Evolutionary conservation across 1,140 invertebrate species (phyloP).

Genomic region (Papilio machaon): DNA sequence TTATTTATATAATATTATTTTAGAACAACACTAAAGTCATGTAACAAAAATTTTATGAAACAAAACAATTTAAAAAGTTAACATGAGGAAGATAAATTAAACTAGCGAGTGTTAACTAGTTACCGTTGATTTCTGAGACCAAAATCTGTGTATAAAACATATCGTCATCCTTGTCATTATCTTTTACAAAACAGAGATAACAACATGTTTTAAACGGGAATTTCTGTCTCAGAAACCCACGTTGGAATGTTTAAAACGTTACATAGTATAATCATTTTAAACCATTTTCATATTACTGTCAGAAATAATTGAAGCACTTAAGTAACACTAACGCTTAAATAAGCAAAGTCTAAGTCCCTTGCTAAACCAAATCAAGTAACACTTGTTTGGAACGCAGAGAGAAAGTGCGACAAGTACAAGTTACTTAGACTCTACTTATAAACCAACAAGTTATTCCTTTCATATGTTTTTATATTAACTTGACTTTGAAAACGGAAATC

Average conservation of each 20-base stretch:
- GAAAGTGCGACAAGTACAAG: conserved; percentile 29
- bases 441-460: conserved; percentile 26
- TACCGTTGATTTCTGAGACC: no score
- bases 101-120: not conserved
- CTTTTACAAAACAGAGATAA: no score
- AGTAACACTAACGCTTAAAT: not conserved
- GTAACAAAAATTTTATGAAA: no score
- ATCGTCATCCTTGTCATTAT: no score
- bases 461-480: conserved; percentile 21
- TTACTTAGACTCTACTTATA: conserved; percentile 20
- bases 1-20: not conserved
- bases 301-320: not conserved
- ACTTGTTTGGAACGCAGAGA: conserved; percentile 22
- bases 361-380: not conserved
- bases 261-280: not conserved
- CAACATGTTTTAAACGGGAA: no score
- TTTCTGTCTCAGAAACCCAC: no score
- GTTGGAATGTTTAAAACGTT: not conserved
- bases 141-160: no score
- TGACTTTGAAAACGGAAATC: conserved; percentile 20
- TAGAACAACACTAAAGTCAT: not conserved
- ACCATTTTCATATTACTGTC: not conserved
- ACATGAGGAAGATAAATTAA: not conserved
- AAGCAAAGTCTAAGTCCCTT: conserved; percentile 9
- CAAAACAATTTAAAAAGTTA: not conserved